Percentiles rank a stretch among this genome's conserved stretches.
phyloP scores from a whole-genome alignment of 2,888 invertebrate species.

The Xestia c-nigrum region DNA sequence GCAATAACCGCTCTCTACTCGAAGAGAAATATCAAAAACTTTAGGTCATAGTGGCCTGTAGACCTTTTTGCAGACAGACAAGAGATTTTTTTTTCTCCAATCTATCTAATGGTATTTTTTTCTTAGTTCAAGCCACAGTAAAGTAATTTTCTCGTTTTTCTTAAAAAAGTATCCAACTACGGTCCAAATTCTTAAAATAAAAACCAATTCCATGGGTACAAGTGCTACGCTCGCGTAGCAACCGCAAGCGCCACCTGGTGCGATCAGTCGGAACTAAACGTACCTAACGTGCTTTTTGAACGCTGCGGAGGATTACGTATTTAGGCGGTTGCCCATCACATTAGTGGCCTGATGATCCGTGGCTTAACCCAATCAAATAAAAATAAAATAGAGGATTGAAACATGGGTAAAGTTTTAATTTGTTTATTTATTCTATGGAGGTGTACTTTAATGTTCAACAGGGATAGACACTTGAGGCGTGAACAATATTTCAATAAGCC shows the following conservation, averaged over 20 bases:
- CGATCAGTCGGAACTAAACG: constrained; percentile 39
- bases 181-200: constrained; percentile 2
- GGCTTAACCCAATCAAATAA: constrained; percentile 51
- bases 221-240: constrained; percentile 33
- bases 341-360: constrained; percentile 29
- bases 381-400: constrained; percentile 2
- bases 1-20: neutral
- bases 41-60: too few relatives aligned
- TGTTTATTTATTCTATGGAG: constrained; percentile 11
- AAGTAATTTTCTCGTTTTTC: neutral
- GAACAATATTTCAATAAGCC: neutral
- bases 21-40: neutral
- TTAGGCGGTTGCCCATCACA: constrained; percentile 28
- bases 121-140: too few relatives aligned
- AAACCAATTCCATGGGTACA: constrained; percentile 1
- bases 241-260: constrained; percentile 52
- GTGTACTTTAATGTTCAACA: neutral
- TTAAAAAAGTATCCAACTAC: neutral
- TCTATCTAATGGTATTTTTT: neutral
- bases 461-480: neutral
- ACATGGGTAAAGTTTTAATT: neutral
- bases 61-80: too few relatives aligned
- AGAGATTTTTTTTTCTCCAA: neutral
- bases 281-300: constrained; percentile 51
- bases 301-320: constrained; percentile 43